Evolutionary conservation across 2,113 vertebrate species (phyloP).

Genomic region (Hippoglossus stenolepis): DNA sequence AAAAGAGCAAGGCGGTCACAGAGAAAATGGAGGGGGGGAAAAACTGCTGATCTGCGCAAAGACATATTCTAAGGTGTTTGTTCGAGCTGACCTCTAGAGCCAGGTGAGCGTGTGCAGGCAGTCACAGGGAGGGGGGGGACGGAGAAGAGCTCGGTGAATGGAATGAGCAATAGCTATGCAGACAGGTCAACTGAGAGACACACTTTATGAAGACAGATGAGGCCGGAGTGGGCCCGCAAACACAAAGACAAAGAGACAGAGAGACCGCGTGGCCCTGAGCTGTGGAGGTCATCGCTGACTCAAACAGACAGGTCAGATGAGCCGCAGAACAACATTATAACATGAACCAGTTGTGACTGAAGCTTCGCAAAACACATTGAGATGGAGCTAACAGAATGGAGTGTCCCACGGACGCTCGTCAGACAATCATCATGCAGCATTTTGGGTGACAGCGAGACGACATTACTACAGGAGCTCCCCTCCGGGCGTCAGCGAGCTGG

Average conservation of each 20-base stretch:
- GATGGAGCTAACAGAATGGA: slow-evolving; percentile 18
- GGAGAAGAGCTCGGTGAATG: slow-evolving; percentile 17
- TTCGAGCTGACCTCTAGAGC: slow-evolving; percentile 62
- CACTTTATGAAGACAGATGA: slow-evolving; percentile 75
- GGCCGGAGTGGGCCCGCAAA: slow-evolving; percentile 58
- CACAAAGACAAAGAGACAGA: slow-evolving; percentile 72
- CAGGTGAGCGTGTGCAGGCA: slow-evolving; percentile 64
- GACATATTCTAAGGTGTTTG: slow-evolving; percentile 41
- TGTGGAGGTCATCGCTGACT: slow-evolving; percentile 44
- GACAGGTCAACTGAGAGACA: slow-evolving; percentile 64
- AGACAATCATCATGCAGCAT: not conserved
- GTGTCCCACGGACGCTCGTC: slow-evolving; percentile 14
- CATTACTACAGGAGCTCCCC: slow-evolving; percentile 13
- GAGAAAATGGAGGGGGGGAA: slow-evolving; percentile 22
- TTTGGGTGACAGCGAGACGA: slow-evolving; percentile 13
- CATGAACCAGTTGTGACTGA: slow-evolving; percentile 32
- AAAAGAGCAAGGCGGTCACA: slow-evolving; percentile 43
- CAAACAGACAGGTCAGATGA: slow-evolving; percentile 56
- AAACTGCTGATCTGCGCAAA: slow-evolving; percentile 63
- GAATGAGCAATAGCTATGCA: slow-evolving; percentile 65
- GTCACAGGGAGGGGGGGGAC: slow-evolving; percentile 11
- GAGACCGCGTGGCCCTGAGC: slow-evolving; percentile 64
- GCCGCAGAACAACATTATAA: slow-evolving; percentile 35
- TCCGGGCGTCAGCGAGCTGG: slow-evolving; percentile 37
- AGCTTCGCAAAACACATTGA: slow-evolving; percentile 4